Percentiles rank a stretch among this genome's conserved stretches.
These are phyloP conservation scores for Volucella inanis DNA, from an alignment of 2,888 invertebrate species.

Conservation along the genomic window DNA sequence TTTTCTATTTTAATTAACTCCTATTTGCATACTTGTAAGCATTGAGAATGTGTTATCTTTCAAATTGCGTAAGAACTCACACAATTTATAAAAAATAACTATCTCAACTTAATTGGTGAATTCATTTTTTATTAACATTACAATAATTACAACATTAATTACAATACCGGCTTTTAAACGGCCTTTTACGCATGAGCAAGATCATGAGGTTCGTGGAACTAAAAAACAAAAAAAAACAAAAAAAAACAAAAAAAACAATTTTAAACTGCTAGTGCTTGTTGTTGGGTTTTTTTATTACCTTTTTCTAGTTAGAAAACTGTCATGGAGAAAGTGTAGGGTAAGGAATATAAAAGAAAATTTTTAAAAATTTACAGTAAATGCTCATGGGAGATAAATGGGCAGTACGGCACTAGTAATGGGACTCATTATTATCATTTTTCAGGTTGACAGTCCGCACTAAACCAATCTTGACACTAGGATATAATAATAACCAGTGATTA, in stretches of 20 bases:
- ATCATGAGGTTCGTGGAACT: not conserved
- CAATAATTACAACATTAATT: conserved; percentile 30
- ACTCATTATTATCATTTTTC: no score
- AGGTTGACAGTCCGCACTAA: no score
- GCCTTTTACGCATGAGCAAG: conserved; percentile 18
- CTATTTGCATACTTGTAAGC: conserved; percentile 21
- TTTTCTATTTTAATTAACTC: conserved; percentile 28
- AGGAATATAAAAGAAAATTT: no score
- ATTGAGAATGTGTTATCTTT: conserved; percentile 3
- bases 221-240: not conserved
- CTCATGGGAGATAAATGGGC: no score
- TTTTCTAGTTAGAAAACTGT: no score
- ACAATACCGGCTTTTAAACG: not conserved
- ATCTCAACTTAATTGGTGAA: conserved; percentile 20
- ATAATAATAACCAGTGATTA: no score
- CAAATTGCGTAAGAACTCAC: not conserved
- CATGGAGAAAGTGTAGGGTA: no score
- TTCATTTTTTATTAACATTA: conserved; percentile 15
- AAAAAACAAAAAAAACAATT: not conserved
- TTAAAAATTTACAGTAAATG: no score
- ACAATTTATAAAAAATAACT: not conserved
- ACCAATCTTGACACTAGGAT: no score
- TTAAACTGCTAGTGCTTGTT: no score
- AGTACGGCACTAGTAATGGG: no score
- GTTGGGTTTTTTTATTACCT: no score